Conservation (phyloP, 2,113 vertebrate species). For the Aplodontia rufa region DNA sequence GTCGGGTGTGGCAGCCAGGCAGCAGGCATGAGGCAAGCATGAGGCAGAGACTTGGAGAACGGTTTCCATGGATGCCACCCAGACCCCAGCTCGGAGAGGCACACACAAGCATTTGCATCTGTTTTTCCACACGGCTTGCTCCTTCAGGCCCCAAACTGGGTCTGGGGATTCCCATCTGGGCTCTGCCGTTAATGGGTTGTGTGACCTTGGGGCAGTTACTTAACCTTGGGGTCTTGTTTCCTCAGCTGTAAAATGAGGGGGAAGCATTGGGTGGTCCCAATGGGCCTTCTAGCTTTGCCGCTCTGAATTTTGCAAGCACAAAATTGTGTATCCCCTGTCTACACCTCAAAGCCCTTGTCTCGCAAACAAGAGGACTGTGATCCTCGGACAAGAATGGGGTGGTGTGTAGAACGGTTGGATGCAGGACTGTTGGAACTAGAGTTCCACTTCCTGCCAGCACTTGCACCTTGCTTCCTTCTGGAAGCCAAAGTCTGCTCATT, state of each 20-base stretch:
- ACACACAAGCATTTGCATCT: constrained; percentile 34
- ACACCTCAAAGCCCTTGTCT: background rate
- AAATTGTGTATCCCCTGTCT: background rate
- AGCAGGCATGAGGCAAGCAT: background rate
- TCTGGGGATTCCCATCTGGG: constrained; percentile 56
- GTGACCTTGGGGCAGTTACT: constrained; percentile 61
- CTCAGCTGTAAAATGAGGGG: constrained; percentile 74
- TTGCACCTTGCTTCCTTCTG: background rate
- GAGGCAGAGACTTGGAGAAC: background rate
- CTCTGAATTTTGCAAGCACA: constrained; percentile 34
- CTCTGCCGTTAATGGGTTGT: constrained; percentile 63
- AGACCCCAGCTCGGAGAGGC: constrained; percentile 14
- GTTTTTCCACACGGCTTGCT: constrained; percentile 64
- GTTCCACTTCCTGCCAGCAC: background rate
- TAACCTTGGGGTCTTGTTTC: constrained; percentile 68
- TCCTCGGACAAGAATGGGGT: background rate
- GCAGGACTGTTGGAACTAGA: background rate
- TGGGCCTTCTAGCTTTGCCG: background rate
- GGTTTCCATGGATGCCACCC: background rate
- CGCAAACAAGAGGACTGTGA: background rate
- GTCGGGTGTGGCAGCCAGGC: accelerated
- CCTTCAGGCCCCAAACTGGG: constrained; percentile 12
- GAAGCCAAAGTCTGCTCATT: background rate
- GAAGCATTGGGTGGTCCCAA: constrained; percentile 13
- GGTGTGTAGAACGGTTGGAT: background rate